phyloP scores from a whole-genome alignment of 1,140 invertebrate genomes.

The Heliconius congener region DNA sequence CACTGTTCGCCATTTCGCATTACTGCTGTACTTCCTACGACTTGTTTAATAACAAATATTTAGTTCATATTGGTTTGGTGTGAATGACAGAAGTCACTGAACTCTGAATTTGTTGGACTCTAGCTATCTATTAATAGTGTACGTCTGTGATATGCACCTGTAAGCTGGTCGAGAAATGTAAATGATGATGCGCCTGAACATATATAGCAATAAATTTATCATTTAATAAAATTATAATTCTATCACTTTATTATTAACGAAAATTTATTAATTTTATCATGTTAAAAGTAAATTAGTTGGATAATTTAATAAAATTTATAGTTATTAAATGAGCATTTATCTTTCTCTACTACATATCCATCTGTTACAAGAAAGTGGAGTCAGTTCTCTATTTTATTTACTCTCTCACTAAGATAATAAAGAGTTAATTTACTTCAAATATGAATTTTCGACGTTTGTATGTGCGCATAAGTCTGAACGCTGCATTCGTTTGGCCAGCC shows the following conservation, averaged over 20 bases:
- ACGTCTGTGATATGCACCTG: background rate
- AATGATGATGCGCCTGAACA: background rate
- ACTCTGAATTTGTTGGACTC: background rate
- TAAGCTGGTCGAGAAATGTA: background rate
- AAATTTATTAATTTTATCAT: background rate
- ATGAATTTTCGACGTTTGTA: slow-evolving; percentile 19
- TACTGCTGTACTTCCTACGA: background rate
- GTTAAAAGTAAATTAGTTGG: background rate
- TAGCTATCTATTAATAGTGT: background rate
- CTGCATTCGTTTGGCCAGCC: background rate
- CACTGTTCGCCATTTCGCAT: slow-evolving; percentile 4
- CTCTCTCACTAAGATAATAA: background rate
- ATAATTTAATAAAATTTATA: no score
- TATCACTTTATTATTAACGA: background rate
- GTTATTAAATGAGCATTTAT: no score
- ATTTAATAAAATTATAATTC: no score
- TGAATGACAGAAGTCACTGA: background rate
- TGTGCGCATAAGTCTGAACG: background rate
- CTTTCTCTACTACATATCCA: no score
- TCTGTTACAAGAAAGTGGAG: background rate
- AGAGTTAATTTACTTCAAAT: slow-evolving; percentile 1
- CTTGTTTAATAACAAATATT: slow-evolving; percentile 4
- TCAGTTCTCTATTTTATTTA: background rate
- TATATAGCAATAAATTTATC: background rate
- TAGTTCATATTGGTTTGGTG: background rate